phyloP scores from a whole-genome alignment of 2,888 invertebrate genomes.

The Argyra leucocephala region DNA sequence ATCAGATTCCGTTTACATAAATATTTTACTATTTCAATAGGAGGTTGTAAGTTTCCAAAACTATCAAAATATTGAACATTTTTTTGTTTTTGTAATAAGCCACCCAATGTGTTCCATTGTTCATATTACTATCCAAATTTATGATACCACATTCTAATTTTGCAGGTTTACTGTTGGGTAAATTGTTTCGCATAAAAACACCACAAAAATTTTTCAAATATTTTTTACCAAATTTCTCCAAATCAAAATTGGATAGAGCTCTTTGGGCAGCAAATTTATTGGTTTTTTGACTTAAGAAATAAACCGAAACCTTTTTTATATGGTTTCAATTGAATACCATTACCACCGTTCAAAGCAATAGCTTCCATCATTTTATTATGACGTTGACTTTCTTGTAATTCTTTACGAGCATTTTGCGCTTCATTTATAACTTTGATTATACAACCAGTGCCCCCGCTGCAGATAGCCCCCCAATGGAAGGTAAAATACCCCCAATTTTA shows the following conservation, averaged over 20 bases:
- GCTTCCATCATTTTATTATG: conserved; percentile 35
- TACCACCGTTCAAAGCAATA: conserved; percentile 29
- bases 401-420: conserved; percentile 29
- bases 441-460: conserved; percentile 35
- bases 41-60: conserved; percentile 32
- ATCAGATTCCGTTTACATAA: conserved; percentile 17
- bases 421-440: conserved; percentile 34
- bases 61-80: conserved; percentile 33
- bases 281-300: too few relatives aligned
- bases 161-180: conserved; percentile 16
- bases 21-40: conserved; percentile 28
- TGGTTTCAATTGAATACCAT: conserved; percentile 31
- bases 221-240: conserved; percentile 28
- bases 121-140: conserved; percentile 26
- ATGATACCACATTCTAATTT: not conserved
- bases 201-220: conserved; percentile 29
- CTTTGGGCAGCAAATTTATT: conserved; percentile 25
- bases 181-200: conserved; percentile 30
- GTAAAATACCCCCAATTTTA: conserved; percentile 32
- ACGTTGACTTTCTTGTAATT: conserved; percentile 29
- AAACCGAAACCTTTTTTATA: too few relatives aligned
- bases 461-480: conserved; percentile 31
- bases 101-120: conserved; percentile 35
- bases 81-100: conserved; percentile 30
- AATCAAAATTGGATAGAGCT: conserved; percentile 25